Conservation (phyloP, 1,140 invertebrate genomes). For the Andricus grossulariae region DNA sequence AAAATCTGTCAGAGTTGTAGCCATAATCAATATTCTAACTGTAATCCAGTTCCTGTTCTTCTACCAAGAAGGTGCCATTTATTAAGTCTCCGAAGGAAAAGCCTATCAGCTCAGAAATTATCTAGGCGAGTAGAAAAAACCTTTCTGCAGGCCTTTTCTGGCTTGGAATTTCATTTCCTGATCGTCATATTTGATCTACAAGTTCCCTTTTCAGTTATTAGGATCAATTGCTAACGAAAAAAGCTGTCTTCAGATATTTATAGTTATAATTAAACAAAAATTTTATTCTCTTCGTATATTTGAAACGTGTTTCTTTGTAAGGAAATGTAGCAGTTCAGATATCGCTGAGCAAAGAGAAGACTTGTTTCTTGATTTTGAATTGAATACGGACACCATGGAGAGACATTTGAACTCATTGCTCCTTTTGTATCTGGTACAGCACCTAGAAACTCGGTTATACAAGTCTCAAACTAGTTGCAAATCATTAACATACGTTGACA, state of each 20-base stretch:
- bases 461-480: conserved; percentile 23
- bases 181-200: background rate
- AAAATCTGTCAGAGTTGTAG: background rate
- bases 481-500: conserved; percentile 31
- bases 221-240: no score
- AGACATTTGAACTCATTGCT: background rate
- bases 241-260: background rate
- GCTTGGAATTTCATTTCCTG: background rate
- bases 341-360: conserved; percentile 1
- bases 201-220: no score
- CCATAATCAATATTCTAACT: background rate
- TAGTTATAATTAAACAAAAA: background rate
- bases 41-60: conserved; percentile 26
- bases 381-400: background rate
- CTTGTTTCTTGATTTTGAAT: background rate
- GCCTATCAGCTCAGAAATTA: background rate
- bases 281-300: background rate
- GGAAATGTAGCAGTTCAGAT: background rate
- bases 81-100: background rate
- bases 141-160: background rate
- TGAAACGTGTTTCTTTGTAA: background rate
- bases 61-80: conserved; percentile 7
- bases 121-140: background rate
- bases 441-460: conserved; percentile 21
- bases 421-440: conserved; percentile 17